Evolutionary conservation across 2,888 invertebrate genomes (phyloP).

Genomic region (Operophtera brumata): DNA sequence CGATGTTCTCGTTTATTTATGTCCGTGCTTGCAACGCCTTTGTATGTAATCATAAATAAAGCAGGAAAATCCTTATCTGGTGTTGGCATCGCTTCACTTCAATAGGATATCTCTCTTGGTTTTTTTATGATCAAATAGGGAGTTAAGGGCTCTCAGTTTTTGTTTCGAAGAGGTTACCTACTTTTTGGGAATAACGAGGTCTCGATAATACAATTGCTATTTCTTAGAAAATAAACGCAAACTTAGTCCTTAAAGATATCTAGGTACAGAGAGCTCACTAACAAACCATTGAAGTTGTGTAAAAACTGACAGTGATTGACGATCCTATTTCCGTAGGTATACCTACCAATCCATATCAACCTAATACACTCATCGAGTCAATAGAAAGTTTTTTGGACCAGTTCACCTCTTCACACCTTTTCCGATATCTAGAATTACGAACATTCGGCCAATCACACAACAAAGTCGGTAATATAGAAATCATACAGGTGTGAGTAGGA

Average conservation of each 20-base stretch:
- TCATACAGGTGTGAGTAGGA: too few species aligned
- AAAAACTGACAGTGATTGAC: constrained; percentile 17
- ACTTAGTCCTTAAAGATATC: too few species aligned
- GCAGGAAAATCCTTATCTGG: constrained; percentile 22
- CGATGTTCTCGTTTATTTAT: constrained; percentile 41
- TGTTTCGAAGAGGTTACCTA: neutral
- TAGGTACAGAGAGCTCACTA: neutral
- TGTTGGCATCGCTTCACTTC: constrained; percentile 19
- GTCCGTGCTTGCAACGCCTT: constrained; percentile 33
- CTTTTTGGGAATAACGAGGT: too few species aligned
- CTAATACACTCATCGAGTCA: constrained; percentile 8
- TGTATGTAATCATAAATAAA: constrained; percentile 44
- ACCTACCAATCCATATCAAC: neutral
- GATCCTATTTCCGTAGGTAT: constrained; percentile 2
- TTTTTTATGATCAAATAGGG: constrained; percentile 27
- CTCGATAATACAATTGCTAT: too few species aligned
- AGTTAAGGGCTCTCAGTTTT: constrained; percentile 17
- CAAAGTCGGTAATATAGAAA: neutral
- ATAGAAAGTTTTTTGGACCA: constrained; percentile 14
- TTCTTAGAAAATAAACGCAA: too few species aligned
- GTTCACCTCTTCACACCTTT: constrained; percentile 13
- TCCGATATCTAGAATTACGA: neutral
- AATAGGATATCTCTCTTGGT: constrained; percentile 23
- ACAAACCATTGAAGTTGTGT: constrained; percentile 3
- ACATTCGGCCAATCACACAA: neutral